Evolutionary conservation across 2,113 vertebrate species (phyloP), one percentile per base, ranked within the genome.

Genomic region (Eleginops maclovinus): DNA sequence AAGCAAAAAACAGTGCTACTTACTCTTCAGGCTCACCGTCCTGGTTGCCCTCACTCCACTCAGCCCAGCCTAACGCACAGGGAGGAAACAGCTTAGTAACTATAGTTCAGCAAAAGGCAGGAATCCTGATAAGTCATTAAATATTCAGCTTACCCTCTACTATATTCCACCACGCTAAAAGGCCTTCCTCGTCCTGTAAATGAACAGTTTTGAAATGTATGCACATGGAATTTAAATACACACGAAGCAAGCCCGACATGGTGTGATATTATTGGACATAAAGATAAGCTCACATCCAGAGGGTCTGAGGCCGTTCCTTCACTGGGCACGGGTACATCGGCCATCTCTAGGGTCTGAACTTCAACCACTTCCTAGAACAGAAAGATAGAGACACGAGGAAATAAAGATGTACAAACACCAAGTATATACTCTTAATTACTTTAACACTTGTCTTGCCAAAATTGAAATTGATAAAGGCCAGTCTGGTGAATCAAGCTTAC

Each of bases 81-180:
- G 49, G 56, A 26, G 47, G 0, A 41, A 36, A 13, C 2, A 17
- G 12, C 12, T 10, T 44, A 10, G 60, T 17, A 2, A 16, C 9
- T 59, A 3, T 4, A 31, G 9, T 12, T 11, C 44, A 31, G 3
- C 11, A 47, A 19, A 3, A 3, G 56, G 28, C 7, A 22, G 0
- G 9, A 44, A 17, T 17, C 5, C 17, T 10, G 16, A 40, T 47
- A 47, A 40, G 62, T 1, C 22, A 4, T 21, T 24, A 21, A 11
- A 31, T 7, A 4, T 24, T 4, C 9, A 28, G 13, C 66, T 1
- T 79, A 95, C 93, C 93, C 4, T 94, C 89, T 0, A 93, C 94
- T 7, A 83, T 87, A 73, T 55, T 83, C 94, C 94, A 95, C 94
- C 94, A 95, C 0, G 74, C 59, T 65, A 94, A 9, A 13, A 95